Evolutionary conservation across 2,797 vertebrate species (phyloP).

Genomic region (Scarus forsteni): DNA sequence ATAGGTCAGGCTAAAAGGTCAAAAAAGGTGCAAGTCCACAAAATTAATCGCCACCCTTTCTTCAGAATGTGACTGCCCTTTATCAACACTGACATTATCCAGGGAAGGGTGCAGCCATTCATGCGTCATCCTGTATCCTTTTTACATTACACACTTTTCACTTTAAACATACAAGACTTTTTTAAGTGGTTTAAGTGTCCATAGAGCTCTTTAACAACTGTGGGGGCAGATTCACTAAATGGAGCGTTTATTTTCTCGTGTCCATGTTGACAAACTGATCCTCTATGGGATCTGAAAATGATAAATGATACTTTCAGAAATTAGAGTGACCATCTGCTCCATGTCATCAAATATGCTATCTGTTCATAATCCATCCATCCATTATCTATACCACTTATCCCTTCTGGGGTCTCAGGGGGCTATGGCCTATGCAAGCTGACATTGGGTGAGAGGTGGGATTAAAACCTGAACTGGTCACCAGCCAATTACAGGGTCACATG

Average conservation of each 20-base stretch:
- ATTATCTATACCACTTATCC: no score
- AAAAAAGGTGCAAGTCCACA: conserved; percentile 20
- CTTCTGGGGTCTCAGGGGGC: no score
- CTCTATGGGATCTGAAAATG: conserved; percentile 59
- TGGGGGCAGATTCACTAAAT: neutral
- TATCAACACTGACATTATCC: conserved; percentile 53
- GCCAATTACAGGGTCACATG: no score
- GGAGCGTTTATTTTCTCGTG: conserved; percentile 55
- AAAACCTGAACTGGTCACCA: no score
- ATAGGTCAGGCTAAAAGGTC: conserved; percentile 38
- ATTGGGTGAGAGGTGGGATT: no score
- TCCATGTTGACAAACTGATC: conserved; percentile 61
- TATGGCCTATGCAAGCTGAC: no score
- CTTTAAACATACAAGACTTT: conserved; percentile 15
- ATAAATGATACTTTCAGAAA: conserved; percentile 69
- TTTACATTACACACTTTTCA: neutral
- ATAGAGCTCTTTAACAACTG: conserved; percentile 36
- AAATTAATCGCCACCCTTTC: conserved; percentile 28
- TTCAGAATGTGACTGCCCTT: conserved; percentile 33
- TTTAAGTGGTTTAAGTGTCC: conserved; percentile 25
- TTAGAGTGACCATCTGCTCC: conserved; percentile 72
- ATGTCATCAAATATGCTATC: conserved; percentile 9
- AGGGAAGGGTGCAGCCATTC: neutral
- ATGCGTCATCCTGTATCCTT: neutral
- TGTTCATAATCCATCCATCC: no score